A percentile compares a stretch with the other conserved stretches of the same genome.
Evolutionary conservation across 2,888 invertebrate genomes (phyloP).

Genomic region (Drosophila picticornis): DNA sequence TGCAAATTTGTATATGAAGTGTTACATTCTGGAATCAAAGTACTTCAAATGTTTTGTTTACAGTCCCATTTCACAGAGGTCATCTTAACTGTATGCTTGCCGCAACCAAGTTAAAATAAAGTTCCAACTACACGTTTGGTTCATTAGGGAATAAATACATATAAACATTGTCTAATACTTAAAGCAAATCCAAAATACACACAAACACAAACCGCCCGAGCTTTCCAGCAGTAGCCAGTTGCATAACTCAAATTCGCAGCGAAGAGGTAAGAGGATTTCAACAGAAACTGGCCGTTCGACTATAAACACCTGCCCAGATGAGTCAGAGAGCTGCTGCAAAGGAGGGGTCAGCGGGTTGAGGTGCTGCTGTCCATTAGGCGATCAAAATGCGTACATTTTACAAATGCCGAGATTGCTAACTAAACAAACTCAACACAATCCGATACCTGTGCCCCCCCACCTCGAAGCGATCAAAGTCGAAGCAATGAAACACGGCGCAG

Average conservation of each 20-base stretch:
- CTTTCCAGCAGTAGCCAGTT: conserved; percentile 29
- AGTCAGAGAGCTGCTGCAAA: conserved; percentile 16
- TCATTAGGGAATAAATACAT: background rate
- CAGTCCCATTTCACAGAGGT: background rate
- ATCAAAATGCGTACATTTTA: conserved; percentile 28
- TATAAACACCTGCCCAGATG: conserved; percentile 52
- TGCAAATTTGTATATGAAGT: background rate
- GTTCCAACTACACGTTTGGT: background rate
- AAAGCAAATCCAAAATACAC: background rate
- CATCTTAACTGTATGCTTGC: background rate
- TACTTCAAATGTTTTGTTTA: background rate
- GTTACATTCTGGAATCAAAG: background rate
- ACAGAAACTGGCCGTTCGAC: conserved; percentile 35
- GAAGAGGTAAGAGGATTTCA: conserved; percentile 25
- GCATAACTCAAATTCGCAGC: conserved; percentile 46
- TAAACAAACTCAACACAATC: conserved; percentile 24
- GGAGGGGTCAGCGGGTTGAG: background rate
- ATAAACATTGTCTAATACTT: background rate
- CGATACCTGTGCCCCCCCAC: conserved; percentile 12
- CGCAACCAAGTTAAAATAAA: background rate
- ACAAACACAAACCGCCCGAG: conserved; percentile 13
- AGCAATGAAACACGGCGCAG: conserved; percentile 15
- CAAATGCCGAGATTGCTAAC: conserved; percentile 24
- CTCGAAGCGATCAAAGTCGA: conserved; percentile 38
- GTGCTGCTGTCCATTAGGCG: conserved; percentile 18